A percentile compares a stretch with the other conserved stretches of the same genome.
These are phyloP conservation scores for Sterna hirundo DNA, from an alignment of 2,113 vertebrate species.

Conservation along the genomic window DNA sequence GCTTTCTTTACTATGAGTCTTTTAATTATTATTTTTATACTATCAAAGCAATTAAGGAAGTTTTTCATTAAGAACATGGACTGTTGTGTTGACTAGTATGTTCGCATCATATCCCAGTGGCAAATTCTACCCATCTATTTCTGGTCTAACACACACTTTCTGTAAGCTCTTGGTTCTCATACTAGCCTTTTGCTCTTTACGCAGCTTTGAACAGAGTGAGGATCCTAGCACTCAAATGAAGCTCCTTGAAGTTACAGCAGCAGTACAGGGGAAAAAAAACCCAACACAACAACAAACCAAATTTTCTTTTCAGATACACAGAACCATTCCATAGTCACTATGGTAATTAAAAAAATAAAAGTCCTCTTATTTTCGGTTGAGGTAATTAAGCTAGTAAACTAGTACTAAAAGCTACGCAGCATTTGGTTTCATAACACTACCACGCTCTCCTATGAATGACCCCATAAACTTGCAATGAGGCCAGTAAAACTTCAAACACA, in stretches of 20 bases:
- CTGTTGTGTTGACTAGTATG: not conserved
- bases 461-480: not conserved
- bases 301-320: not conserved
- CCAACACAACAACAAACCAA: not conserved
- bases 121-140: not conserved
- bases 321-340: not conserved
- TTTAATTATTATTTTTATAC: not conserved
- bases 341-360: not conserved
- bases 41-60: not conserved
- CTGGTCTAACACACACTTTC: not conserved
- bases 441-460: not conserved
- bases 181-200: not conserved
- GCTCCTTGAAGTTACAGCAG: not conserved
- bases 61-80: not conserved
- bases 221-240: not conserved
- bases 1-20: not conserved
- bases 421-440: not conserved
- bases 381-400: not conserved
- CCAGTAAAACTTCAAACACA: not conserved
- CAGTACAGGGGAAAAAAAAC: accelerated
- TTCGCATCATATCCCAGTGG: not conserved
- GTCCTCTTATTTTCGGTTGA: not conserved
- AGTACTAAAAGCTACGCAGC: not conserved
- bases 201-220: not conserved
- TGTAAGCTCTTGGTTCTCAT: not conserved